Evolutionary conservation across 2,113 vertebrate genomes (phyloP).

Genomic region (Apteryx mantelli): DNA sequence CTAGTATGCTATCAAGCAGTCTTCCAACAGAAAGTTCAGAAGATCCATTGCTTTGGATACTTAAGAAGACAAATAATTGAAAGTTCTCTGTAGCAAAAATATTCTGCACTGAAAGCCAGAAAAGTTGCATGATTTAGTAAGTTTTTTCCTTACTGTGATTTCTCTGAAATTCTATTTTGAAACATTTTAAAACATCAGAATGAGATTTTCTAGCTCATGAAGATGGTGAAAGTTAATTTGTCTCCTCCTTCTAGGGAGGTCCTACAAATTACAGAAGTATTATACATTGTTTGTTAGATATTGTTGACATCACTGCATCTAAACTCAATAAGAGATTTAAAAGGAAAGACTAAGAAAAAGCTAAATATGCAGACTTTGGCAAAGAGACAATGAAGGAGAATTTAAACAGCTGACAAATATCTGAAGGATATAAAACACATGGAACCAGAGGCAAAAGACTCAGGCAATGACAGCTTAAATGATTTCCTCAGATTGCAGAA

Average conservation of each 20-base stretch:
- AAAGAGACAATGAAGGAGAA: neutral
- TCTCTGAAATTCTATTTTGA: neutral
- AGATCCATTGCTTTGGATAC: slow-evolving; percentile 11
- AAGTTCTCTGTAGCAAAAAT: neutral
- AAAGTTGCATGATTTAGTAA: slow-evolving; percentile 18
- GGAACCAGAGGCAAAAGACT: neutral
- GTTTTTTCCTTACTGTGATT: neutral
- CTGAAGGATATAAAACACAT: neutral
- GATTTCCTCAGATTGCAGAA: neutral
- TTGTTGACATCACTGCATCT: neutral
- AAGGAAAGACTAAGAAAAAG: neutral
- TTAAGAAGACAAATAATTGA: slow-evolving; percentile 21
- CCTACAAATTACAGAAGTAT: neutral
- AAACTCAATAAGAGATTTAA: neutral
- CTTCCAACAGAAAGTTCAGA: slow-evolving; percentile 27
- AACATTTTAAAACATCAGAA: neutral
- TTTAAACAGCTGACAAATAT: neutral
- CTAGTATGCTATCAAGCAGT: neutral
- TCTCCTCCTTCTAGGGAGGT: slow-evolving; percentile 4
- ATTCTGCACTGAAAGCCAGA: slow-evolving; percentile 30
- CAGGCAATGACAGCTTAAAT: neutral
- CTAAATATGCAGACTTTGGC: neutral
- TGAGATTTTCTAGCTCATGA: neutral
- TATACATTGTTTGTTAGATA: neutral
- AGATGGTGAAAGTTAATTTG: neutral